Evolutionary conservation across 2,113 vertebrate genomes (phyloP), one percentile per base, ranked within the genome.

Genomic region (Scortum barcoo): DNA sequence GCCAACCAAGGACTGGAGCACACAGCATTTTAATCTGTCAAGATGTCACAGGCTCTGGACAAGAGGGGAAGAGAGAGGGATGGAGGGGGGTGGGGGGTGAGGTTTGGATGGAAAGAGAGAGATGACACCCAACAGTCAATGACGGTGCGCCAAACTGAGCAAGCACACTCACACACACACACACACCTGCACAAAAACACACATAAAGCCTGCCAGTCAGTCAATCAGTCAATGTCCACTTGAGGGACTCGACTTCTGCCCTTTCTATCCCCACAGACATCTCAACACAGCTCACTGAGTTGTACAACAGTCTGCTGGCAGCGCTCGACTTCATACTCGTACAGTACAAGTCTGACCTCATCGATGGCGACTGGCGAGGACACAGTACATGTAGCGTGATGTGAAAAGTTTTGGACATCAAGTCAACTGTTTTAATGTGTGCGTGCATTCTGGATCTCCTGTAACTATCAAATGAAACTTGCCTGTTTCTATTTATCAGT

Each of bases 21-120:
- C 70, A 28, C n/a, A 51, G 91, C 62, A 46, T 90, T 92, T 90
- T 89, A 88, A 92, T 93, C 91, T 89, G 91, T 94, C 92, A 92
- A 90, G 61, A 80, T 92, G 92, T 93, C 91, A 88, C 71, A 50
- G 13, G 58, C 86, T 69, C 62, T 2, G 67, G 81, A 84, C 65
- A 54, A 77, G 44, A 44, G 58, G 67, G 75, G 74, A 30, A 30
- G 24, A 38, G 51, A 58, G 57, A 3, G 17, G 28, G n/a, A 6
- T 36, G 33, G n/a, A n/a, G 10, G 12, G 8, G 5, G 5, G 48
- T 1, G n/a, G 46, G 26, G 65, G 42, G 20, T 40, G 36, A 71
- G 44, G 65, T 78, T 83, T 78, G 48, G 77, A 79, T 57, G 61
- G 76, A 80, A 66, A 69, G 78, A 76, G 57, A 86, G 65, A 73